phyloP scores from a whole-genome alignment of 2,888 invertebrate genomes.

The Hydropsyche betteni region DNA sequence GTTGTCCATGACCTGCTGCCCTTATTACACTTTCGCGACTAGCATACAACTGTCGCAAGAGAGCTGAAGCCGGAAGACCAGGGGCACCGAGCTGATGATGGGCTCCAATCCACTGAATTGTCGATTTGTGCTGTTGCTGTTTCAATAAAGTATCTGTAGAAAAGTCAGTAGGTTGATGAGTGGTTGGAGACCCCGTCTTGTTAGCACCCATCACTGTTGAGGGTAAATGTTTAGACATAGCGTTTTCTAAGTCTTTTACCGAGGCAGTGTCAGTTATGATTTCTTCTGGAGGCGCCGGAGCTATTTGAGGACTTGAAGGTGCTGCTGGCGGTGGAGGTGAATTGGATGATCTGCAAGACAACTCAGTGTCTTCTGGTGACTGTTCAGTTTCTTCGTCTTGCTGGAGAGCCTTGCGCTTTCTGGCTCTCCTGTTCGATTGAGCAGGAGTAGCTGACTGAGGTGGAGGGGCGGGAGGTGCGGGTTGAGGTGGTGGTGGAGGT shows the following conservation, averaged over 20 bases:
- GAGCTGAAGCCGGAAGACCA: conserved; percentile 79
- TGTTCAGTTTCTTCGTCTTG: conserved; percentile 62
- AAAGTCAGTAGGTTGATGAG: conserved; percentile 84
- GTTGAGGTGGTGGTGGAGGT: conserved; percentile 61
- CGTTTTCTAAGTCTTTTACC: conserved; percentile 93
- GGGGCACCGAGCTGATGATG: conserved; percentile 69
- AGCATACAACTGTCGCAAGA: conserved; percentile 89
- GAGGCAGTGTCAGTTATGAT: conserved; percentile 67
- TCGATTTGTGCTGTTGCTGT: conserved; percentile 78
- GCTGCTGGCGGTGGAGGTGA: conserved; percentile 57
- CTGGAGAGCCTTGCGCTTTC: conserved; percentile 66
- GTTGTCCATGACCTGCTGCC: conserved; percentile 73
- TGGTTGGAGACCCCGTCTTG: conserved; percentile 61
- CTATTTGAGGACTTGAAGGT: conserved; percentile 60
- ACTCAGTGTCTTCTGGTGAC: conserved; percentile 61
- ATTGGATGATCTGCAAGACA: conserved; percentile 58
- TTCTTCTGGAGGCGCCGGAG: conserved; percentile 59
- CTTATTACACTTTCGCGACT: conserved; percentile 95
- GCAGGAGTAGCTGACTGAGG: conserved; percentile 50
- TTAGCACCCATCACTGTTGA: conserved; percentile 64
- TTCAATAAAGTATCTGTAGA: conserved; percentile 86
- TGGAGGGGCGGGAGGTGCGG: conserved; percentile 56
- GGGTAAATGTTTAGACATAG: conserved; percentile 95
- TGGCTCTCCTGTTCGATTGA: conserved; percentile 58
- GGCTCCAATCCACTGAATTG: conserved; percentile 94